phyloP scores from a whole-genome alignment of 1,140 invertebrate genomes.

The Nebria ingens region DNA sequence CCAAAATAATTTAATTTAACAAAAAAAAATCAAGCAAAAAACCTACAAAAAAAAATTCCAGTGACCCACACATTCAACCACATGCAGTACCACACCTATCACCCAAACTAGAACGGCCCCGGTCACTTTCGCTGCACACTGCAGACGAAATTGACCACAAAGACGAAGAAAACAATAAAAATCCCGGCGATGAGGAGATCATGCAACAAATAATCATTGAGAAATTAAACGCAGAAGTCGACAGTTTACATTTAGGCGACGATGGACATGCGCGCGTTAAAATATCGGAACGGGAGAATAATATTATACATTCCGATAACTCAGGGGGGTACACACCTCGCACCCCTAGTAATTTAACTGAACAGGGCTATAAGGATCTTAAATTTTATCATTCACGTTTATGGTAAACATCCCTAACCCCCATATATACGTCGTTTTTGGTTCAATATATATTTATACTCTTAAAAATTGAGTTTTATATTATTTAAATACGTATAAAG shows the following conservation, averaged over 20 bases:
- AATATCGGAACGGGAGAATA: neutral
- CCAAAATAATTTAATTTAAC: too few relatives aligned
- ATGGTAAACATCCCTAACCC: too few relatives aligned
- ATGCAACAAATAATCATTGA: conserved; percentile 19
- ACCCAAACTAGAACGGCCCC: conserved; percentile 39
- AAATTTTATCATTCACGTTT: conserved; percentile 53
- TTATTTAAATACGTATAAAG: too few relatives aligned
- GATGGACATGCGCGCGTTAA: neutral
- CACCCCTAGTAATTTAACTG: conserved; percentile 36
- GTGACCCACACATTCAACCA: conserved; percentile 18
- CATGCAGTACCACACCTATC: conserved; percentile 14
- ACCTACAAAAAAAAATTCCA: conserved; percentile 29
- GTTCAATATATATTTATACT: too few relatives aligned
- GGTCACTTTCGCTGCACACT: conserved; percentile 38
- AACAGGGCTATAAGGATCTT: conserved; percentile 48
- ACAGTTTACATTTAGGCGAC: neutral
- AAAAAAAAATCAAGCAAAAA: conserved; percentile 11
- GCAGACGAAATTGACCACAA: conserved; percentile 30
- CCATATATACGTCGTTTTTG: too few relatives aligned
- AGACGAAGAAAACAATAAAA: conserved; percentile 26
- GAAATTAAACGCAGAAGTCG: neutral
- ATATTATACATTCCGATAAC: neutral
- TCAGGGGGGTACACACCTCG: neutral
- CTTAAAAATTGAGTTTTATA: too few relatives aligned
- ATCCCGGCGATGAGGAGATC: conserved; percentile 33